Conservation (phyloP, 1,140 invertebrate species). For the Apolygus lucorum region DNA sequence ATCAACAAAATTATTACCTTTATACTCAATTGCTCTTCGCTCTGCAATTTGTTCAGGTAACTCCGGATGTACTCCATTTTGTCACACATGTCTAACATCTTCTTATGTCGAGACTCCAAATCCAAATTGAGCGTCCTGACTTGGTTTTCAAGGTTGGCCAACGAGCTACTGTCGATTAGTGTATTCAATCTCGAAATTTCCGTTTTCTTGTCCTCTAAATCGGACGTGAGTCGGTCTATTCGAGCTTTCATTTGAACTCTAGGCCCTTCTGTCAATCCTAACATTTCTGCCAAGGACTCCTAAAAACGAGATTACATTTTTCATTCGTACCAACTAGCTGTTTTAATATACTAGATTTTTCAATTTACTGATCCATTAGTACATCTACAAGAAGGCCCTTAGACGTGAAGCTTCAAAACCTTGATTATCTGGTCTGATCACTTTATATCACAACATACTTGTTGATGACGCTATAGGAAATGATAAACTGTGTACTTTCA, state of each 20-base stretch:
- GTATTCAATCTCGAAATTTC: constrained; percentile 13
- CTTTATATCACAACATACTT: too few relatives aligned
- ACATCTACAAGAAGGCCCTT: too few relatives aligned
- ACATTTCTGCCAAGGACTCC: constrained; percentile 29
- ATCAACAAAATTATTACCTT: constrained; percentile 20
- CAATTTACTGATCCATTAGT: too few relatives aligned
- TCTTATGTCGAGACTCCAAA: not conserved
- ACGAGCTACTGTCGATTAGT: constrained; percentile 4
- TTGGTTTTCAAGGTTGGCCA: not conserved
- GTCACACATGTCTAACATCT: constrained; percentile 22
- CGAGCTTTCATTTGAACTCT: constrained; percentile 25
- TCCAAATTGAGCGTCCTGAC: not conserved
- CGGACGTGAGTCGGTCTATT: constrained; percentile 17
- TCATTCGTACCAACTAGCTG: too few relatives aligned
- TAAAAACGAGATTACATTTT: not conserved
- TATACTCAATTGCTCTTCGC: constrained; percentile 24
- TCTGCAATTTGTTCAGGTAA: constrained; percentile 24
- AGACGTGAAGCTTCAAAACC: too few relatives aligned
- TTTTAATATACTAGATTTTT: too few relatives aligned
- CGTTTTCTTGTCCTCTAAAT: constrained; percentile 22
- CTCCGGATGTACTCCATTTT: constrained; percentile 28
- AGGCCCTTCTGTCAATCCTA: constrained; percentile 24
- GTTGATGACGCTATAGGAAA: too few relatives aligned
- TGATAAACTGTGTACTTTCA: too few relatives aligned
- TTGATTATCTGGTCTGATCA: too few relatives aligned